phyloP scores from a whole-genome alignment of 2,888 invertebrate genomes.

The Chymomyza caudatula region DNA sequence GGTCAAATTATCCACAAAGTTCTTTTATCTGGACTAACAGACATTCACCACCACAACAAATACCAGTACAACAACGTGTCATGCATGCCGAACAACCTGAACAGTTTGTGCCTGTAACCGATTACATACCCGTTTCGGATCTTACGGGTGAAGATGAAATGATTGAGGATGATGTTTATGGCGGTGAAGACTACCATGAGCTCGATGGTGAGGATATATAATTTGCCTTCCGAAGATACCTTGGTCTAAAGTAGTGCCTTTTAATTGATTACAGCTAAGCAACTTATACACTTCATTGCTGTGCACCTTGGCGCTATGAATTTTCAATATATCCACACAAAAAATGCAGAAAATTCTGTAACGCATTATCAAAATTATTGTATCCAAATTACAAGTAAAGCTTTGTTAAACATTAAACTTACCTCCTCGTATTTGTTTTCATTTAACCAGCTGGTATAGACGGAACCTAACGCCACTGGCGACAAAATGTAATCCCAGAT shows the following conservation, averaged over 20 bases:
- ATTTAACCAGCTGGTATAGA: slow-evolving; percentile 85
- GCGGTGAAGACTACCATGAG: slow-evolving; percentile 42
- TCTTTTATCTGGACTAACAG: no score
- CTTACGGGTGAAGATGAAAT: slow-evolving; percentile 21
- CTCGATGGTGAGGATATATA: slow-evolving; percentile 28
- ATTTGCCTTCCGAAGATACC: slow-evolving; percentile 42
- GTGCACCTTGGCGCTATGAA: slow-evolving; percentile 75
- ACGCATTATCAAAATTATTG: slow-evolving; percentile 36
- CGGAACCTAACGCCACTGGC: slow-evolving; percentile 84
- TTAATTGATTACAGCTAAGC: slow-evolving; percentile 67
- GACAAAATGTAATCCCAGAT: slow-evolving; percentile 86
- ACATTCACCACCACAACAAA: slow-evolving; percentile 46
- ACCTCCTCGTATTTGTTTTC: slow-evolving; percentile 78
- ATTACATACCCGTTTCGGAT: slow-evolving; percentile 69
- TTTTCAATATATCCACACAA: slow-evolving; percentile 81
- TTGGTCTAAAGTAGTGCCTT: slow-evolving; percentile 43
- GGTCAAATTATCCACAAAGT: no score
- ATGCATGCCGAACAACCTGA: slow-evolving; percentile 47
- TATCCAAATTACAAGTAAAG: slow-evolving; percentile 3
- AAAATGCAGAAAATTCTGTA: slow-evolving; percentile 74
- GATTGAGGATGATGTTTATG: slow-evolving; percentile 36
- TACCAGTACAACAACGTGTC: slow-evolving; percentile 22
- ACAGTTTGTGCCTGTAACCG: slow-evolving; percentile 71
- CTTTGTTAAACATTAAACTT: neutral
- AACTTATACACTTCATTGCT: slow-evolving; percentile 72